Base-by-base conservation (phyloP, 2,888 invertebrate species). In the Podabrus alpinus region DNA sequence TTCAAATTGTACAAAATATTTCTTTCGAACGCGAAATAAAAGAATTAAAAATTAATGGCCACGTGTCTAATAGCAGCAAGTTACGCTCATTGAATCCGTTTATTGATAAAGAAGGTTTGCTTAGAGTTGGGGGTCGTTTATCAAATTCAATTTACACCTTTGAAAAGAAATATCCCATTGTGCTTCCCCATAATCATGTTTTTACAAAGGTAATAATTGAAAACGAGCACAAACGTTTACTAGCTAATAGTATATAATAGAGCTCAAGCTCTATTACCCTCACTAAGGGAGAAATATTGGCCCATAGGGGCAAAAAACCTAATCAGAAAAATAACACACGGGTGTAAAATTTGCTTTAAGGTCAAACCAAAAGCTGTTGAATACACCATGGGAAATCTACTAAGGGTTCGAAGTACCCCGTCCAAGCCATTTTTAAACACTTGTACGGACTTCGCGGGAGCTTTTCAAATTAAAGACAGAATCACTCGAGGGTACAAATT, bases 61-160 rank as follows among this genome's bases (percentile, higher is more conserved):
- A 59, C 19, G 19, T 69, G 2, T 17, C 59, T 17, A 25, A 29
- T 19, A 71, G 25, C 45, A 15, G 19, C 4, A 19, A 2, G 2
- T 76, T 19, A 66, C 62, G 25, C 4, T 17, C 59, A n/a, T 68
- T 76, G 16, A 59, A 66, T 59, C 77, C 77, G 1, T 77, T 76
- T 73, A 9, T 77, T 1, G 75, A 76, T 21, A 13, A 24, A 2
- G 68, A 64, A 2, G 69, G 69, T 16, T 9, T 77, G 4, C 10
- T 77, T 1, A 62, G 75, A 3, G 73, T 77, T 15, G 73, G 72
- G 2, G 73, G 77, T 10, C 60, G 77, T 29, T 19, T 77, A 19
- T 16, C 29, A 60, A 66, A 70, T 66, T 13, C 72, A 16, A n/a
- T 1, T 24, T 21, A 25, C 19, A 10, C 45, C 11, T 75, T 61